Evolutionary conservation across 2,113 vertebrate species (phyloP), one percentile per base, ranked within the genome.

Genomic region (Apus apus): DNA sequence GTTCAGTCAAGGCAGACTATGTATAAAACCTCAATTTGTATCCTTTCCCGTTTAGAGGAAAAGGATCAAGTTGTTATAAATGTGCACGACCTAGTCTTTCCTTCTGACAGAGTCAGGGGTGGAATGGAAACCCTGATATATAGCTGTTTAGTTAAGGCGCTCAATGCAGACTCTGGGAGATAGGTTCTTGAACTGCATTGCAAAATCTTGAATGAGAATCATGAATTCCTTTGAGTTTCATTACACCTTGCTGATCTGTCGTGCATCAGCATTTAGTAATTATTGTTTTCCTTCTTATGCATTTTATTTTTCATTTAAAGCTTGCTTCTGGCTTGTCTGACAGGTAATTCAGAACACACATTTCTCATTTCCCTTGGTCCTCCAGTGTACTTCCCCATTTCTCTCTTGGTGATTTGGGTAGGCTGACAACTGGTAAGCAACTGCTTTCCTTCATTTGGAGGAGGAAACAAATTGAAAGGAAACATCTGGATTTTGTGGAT

Each of bases 271-370:
- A 2, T 66, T 73, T 16, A 30, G n/a, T n/a, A 80, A 30, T 27
- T 73, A 66, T 22, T 8, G 38, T 73, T 89, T 62, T 83, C 9
- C 2, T 60, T 53, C 64, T 61, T 50, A 13, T 36, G 21, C 22
- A 4, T 75, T 82, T 92, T 40, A 50, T 65, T 76, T 87, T 76
- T 56, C 72, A 84, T 60, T 73, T 71, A 51, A 92, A 92, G 12
- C 17, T 38, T 81, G 8, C 16, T 70, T 65, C 46, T 58, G 60
- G 5, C 9, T 51, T 84, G 38, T 89, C 56, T 78, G 71, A 25
- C 9, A 45, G 48, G 7, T 62, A 77, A 70, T 62, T 89, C 8
- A 51, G 34, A 60, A 51, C 64, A 58, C 22, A 16, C 3, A 64
- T 8, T 90, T 90, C 18, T 70, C 20, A 48, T 58, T 84, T 93